Base-by-base conservation (phyloP, 2,797 vertebrate species). In the Melanotaenia boesemani region DNA sequence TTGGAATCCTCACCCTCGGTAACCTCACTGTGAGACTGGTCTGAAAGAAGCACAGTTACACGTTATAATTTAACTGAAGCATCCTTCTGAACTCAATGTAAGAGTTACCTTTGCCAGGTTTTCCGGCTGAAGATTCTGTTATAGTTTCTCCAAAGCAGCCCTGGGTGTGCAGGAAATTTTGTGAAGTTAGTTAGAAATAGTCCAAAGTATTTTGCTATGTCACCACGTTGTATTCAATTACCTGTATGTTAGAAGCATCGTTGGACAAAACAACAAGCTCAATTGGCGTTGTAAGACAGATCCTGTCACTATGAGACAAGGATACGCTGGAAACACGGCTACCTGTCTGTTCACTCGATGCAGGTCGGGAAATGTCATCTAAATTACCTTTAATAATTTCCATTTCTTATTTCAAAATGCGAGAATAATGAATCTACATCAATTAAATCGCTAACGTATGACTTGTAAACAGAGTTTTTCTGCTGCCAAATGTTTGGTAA, bases 341-440 rank as follows among this genome's bases (percentile, higher is more conserved):
- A 0, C 89, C 90, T 54, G 71, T 70, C 50, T 82, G 87, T 67
- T 94, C 95, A 46, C 69, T 89, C 63, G 93, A 94, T 30, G 92
- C 85, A 74, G 95, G 93, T 59, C 94, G 92, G 70, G 95, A 96
- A 86, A 97, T 96, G 66, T 91, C 87, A 48, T 96, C 95, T 65
- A 96, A 86, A 73, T 68, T 93, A 6, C 95, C 94, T 85, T 82
- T 95, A 73, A 90, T 90, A 62, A 96, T 94, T 91, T 96, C 94
- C 96, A 97, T 96, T 2, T 2, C 67, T 34, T 37, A 48, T 16
- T 62, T 44, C 8, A 44, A 57, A 13, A 28, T 1, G 0, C 16
- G 20, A 46, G 36, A 57, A 8, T 11, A 12, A n/a, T 16, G 15
- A 15, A 34, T 37, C 16, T 37, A 34, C 44, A 62, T 28, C 30